Evolutionary conservation across 2,888 invertebrate species (phyloP).

Genomic region (Andricus curvator): DNA sequence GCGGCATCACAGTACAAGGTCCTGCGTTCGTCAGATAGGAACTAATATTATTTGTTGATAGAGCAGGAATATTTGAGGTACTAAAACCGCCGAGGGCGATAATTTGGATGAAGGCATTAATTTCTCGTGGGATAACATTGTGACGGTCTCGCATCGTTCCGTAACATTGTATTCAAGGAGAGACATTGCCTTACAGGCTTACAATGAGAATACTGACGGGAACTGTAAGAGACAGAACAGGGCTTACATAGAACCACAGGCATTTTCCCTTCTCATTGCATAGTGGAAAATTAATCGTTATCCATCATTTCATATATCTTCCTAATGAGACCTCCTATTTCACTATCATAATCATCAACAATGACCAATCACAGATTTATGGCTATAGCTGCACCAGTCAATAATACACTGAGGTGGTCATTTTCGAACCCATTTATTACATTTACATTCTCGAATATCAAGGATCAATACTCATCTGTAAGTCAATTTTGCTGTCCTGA

Average conservation of each 20-base stretch:
- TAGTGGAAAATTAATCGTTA: neutral
- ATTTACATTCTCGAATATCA: neutral
- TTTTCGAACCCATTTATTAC: neutral
- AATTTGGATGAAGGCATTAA: constrained; percentile 39
- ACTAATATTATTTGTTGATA: neutral
- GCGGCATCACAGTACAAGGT: too few species aligned
- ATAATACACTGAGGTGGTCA: neutral
- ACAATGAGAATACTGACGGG: constrained; percentile 4
- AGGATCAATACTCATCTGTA: neutral
- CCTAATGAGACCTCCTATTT: neutral
- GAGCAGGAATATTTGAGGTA: neutral
- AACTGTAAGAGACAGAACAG: too few species aligned
- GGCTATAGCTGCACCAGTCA: neutral
- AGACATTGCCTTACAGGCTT: neutral
- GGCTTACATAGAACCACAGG: neutral
- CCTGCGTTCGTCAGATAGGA: neutral
- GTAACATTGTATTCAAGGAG: constrained; percentile 8
- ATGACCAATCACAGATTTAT: neutral
- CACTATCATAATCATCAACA: neutral
- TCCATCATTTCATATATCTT: neutral
- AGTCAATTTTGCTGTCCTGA: neutral
- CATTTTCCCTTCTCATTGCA: neutral
- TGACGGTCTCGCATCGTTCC: constrained; percentile 6
- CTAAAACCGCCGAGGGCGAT: neutral
- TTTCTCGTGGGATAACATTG: constrained; percentile 11